Evolutionary conservation across 2,888 invertebrate genomes (phyloP).

Genomic region (Oasisia sp.): DNA sequence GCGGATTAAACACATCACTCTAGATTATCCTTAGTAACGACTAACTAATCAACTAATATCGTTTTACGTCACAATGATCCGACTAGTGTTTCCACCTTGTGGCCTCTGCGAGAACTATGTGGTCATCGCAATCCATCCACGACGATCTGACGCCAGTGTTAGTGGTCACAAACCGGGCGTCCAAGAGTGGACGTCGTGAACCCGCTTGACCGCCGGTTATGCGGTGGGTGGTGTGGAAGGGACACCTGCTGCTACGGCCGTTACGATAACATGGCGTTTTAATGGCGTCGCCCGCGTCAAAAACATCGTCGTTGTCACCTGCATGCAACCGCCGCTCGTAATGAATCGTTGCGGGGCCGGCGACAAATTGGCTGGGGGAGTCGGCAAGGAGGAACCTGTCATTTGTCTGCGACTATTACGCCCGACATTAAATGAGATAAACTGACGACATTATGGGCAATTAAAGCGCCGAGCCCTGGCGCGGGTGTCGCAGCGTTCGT

Average conservation of each 20-base stretch:
- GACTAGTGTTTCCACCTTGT: neutral
- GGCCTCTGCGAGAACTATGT: neutral
- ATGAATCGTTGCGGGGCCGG: neutral
- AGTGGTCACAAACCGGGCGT: neutral
- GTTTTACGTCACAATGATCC: neutral
- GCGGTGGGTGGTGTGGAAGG: neutral
- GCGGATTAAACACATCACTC: too few relatives aligned
- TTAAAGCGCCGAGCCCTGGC: neutral
- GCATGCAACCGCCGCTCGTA: neutral
- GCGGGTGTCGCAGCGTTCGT: neutral
- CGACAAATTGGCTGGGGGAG: neutral
- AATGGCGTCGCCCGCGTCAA: conserved; percentile 6
- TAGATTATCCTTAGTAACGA: too few relatives aligned
- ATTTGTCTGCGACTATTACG: conserved; percentile 3
- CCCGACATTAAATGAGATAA: conserved; percentile 13
- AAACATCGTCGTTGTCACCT: conserved; percentile 10
- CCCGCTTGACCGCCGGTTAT: neutral
- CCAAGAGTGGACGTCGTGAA: neutral
- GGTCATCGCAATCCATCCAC: neutral
- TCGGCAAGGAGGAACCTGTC: neutral
- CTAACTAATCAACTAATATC: too few relatives aligned
- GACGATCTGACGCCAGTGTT: neutral
- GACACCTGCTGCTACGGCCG: neutral
- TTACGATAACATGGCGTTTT: neutral
- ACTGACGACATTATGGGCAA: conserved; percentile 13